Evolutionary conservation across 1,140 invertebrate species (phyloP).

Genomic region (Bombus superbus): DNA sequence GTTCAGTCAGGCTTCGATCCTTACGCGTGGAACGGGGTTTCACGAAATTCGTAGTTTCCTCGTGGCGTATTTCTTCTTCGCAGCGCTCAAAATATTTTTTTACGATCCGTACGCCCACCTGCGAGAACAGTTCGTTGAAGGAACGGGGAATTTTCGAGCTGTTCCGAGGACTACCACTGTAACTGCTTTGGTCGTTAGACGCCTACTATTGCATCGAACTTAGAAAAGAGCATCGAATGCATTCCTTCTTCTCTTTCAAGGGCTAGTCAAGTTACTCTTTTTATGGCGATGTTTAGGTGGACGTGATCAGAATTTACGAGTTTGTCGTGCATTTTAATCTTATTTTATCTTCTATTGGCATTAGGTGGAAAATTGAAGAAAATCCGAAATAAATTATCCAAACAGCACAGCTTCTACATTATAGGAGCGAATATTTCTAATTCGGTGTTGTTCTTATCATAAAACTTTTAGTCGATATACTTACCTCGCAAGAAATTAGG

Average conservation of each 20-base stretch:
- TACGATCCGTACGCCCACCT: constrained; percentile 35
- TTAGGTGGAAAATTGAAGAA: too few relatives aligned
- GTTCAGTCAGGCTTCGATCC: constrained; percentile 58
- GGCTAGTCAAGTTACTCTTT: background rate
- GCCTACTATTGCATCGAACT: constrained; percentile 11
- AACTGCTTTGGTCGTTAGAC: constrained; percentile 4
- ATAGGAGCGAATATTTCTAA: too few relatives aligned
- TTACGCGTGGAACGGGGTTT: constrained; percentile 62
- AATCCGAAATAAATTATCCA: background rate
- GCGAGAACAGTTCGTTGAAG: background rate
- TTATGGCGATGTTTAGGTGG: background rate
- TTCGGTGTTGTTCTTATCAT: background rate
- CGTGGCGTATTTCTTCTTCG: background rate
- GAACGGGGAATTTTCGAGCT: constrained; percentile 18
- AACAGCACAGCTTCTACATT: too few relatives aligned
- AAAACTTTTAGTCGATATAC: background rate
- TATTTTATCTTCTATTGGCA: too few relatives aligned
- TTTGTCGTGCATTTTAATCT: background rate
- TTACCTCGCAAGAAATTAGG: background rate
- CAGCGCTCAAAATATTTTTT: background rate
- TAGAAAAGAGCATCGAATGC: background rate
- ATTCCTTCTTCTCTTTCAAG: background rate
- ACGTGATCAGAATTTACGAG: background rate
- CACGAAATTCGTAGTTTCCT: constrained; percentile 61
- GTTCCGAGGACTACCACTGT: too few relatives aligned